Evolutionary conservation across 2,113 vertebrate genomes (phyloP).

Genomic region (Prunella himalayana): DNA sequence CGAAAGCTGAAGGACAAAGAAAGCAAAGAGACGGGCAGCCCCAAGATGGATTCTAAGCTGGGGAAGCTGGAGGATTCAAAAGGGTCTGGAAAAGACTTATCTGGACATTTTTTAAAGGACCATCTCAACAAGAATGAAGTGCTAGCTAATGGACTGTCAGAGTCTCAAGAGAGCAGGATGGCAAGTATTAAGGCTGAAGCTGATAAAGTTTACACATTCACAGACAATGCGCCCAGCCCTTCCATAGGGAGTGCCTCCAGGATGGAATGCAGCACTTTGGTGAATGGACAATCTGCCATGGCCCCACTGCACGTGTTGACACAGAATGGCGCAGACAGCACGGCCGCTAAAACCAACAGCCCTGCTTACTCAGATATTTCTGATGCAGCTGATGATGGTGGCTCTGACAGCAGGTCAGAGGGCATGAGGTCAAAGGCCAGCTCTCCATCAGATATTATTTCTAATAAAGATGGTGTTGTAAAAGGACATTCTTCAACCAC

Average conservation of each 20-base stretch:
- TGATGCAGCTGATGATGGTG: constrained; percentile 91
- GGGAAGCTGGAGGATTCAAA: constrained; percentile 88
- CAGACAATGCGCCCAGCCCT: constrained; percentile 97
- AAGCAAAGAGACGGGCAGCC: constrained; percentile 80
- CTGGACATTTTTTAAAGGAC: constrained; percentile 95
- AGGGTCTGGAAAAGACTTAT: constrained; percentile 82
- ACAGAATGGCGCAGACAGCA: constrained; percentile 76
- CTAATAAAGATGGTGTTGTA: constrained; percentile 77
- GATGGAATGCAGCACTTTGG: constrained; percentile 83
- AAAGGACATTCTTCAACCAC: constrained; percentile 80
- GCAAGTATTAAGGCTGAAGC: constrained; percentile 97
- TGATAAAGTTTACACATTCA: constrained; percentile 98
- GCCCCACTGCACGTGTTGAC: constrained; percentile 75
- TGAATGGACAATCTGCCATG: constrained; percentile 79
- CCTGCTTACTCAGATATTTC: constrained; percentile 98
- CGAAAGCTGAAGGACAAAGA: constrained; percentile 92
- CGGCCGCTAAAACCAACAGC: constrained; percentile 88
- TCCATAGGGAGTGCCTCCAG: constrained; percentile 92
- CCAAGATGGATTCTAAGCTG: constrained; percentile 82
- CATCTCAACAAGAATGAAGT: constrained; percentile 91
- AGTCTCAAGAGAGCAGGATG: constrained; percentile 95
- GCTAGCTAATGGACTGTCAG: constrained; percentile 82
- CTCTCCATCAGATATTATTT: constrained; percentile 82
- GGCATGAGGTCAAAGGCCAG: constrained; percentile 86
- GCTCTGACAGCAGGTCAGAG: constrained; percentile 88